A percentile compares a stretch with the other conserved stretches of the same genome.
These are phyloP conservation scores for Sebastes fasciatus DNA, from an alignment of 2,113 vertebrate species.

Conservation along the genomic window DNA sequence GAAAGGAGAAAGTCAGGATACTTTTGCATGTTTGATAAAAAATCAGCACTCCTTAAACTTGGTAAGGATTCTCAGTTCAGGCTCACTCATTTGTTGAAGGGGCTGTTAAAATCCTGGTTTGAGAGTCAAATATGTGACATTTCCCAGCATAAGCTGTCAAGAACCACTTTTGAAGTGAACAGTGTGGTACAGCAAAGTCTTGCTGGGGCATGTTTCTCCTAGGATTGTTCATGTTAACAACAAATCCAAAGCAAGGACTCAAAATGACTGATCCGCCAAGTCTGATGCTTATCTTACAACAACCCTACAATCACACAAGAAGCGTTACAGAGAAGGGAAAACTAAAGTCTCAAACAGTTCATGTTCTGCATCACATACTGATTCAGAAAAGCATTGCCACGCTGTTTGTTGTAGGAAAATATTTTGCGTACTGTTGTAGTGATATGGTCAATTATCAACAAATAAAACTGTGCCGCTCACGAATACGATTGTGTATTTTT, in stretches of 20 bases:
- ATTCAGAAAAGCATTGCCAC: neutral
- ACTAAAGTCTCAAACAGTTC: neutral
- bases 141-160: neutral
- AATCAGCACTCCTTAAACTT: neutral
- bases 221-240: neutral
- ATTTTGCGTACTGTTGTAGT: neutral
- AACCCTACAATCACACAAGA: neutral
- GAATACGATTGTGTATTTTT: neutral
- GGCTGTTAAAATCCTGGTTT: neutral
- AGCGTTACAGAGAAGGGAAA: neutral
- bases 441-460: neutral
- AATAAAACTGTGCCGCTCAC: neutral
- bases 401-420: neutral
- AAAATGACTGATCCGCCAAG: neutral
- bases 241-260: constrained; percentile 1
- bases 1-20: neutral
- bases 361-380: neutral
- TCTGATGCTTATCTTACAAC: neutral
- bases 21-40: neutral
- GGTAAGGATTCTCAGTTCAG: neutral
- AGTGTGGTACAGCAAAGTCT: neutral
- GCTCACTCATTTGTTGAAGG: neutral
- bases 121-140: neutral
- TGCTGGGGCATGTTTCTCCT: neutral
- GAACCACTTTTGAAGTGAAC: neutral